Conservation (phyloP, 2,113 vertebrate genomes). For the Desmodus rotundus region DNA sequence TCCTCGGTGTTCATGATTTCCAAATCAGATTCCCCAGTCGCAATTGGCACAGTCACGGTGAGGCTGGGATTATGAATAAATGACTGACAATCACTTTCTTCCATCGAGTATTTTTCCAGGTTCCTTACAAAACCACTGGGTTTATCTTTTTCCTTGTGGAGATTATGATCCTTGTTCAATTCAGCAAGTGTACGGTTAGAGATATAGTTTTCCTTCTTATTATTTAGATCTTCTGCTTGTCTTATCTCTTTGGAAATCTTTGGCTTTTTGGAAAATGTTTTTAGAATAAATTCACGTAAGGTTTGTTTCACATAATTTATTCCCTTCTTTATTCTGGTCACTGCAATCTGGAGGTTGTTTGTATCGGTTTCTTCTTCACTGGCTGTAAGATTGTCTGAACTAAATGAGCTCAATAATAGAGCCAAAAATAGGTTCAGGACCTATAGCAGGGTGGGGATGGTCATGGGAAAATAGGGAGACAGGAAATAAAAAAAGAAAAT, state of each 20-base stretch:
- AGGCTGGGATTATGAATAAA: slow-evolving; percentile 92
- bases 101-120: slow-evolving; percentile 82
- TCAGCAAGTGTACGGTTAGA: slow-evolving; percentile 85
- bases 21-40: slow-evolving; percentile 94
- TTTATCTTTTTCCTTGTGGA: slow-evolving; percentile 83
- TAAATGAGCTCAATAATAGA: slow-evolving; percentile 96
- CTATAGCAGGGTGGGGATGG: slow-evolving; percentile 70
- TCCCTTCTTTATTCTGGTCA: slow-evolving; percentile 89
- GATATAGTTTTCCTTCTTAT: slow-evolving; percentile 79
- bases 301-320: slow-evolving; percentile 83
- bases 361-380: slow-evolving; percentile 89
- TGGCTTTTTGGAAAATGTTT: slow-evolving; percentile 76
- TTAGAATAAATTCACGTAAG: slow-evolving; percentile 80
- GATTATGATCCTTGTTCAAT: slow-evolving; percentile 80
- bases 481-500: background rate
- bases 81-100: slow-evolving; percentile 83
- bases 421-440: slow-evolving; percentile 97
- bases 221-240: slow-evolving; percentile 81
- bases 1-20: slow-evolving; percentile 95
- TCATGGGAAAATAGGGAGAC: background rate
- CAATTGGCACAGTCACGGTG: slow-evolving; percentile 94
- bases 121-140: slow-evolving; percentile 81
- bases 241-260: slow-evolving; percentile 79
- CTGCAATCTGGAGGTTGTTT: slow-evolving; percentile 93
- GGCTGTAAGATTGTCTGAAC: slow-evolving; percentile 92